phyloP scores from a whole-genome alignment of 1,140 invertebrate species.

The Homarus americanus region DNA sequence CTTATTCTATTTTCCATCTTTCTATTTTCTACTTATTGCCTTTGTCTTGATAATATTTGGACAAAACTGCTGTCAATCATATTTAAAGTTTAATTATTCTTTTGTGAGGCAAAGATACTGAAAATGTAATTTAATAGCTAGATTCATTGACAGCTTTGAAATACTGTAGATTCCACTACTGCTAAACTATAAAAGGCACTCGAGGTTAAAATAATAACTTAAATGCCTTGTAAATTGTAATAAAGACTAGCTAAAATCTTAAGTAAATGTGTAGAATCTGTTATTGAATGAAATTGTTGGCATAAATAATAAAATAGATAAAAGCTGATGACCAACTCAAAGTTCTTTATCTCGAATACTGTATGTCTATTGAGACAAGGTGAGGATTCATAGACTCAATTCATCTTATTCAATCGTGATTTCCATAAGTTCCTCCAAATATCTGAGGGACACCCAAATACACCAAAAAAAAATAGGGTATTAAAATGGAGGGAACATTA shows the following conservation, averaged over 20 bases:
- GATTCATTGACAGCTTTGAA: neutral
- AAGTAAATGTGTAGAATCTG: neutral
- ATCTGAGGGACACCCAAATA: neutral
- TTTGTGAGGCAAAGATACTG: neutral
- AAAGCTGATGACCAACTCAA: neutral
- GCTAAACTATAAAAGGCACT: slow-evolving; percentile 20
- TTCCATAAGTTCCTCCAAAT: neutral
- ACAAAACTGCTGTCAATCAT: neutral
- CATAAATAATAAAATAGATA: neutral
- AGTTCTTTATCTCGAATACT: neutral
- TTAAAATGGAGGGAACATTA: slow-evolving; percentile 3
- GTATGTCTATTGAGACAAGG: neutral
- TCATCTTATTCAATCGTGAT: neutral
- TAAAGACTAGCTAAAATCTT: slow-evolving; percentile 10
- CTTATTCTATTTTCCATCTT: no score
- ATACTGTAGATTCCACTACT: neutral
- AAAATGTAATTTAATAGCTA: neutral
- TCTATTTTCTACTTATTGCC: neutral
- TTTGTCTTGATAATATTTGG: neutral
- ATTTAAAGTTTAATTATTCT: neutral
- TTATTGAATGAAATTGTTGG: neutral
- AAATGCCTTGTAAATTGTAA: slow-evolving; percentile 16
- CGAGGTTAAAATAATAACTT: slow-evolving; percentile 33
- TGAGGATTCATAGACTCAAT: no score
- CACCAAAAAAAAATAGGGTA: neutral